phyloP scores from a whole-genome alignment of 2,888 invertebrate genomes.

The Exephanes ischioxanthus region DNA sequence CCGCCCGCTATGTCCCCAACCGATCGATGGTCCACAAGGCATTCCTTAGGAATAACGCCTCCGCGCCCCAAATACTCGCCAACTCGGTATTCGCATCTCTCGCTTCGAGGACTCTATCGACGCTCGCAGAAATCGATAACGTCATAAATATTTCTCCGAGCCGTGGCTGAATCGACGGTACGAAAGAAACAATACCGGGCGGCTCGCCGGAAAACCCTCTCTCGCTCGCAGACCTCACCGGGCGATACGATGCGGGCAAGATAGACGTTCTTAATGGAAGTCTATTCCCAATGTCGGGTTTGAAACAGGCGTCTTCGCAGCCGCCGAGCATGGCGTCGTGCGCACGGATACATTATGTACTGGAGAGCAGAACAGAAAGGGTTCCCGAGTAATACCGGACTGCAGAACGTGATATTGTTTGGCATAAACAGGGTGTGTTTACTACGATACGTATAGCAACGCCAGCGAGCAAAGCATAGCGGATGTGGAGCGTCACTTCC shows the following conservation, averaged over 20 bases:
- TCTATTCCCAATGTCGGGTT: no score
- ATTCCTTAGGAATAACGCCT: background rate
- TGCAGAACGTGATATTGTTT: constrained; percentile 33
- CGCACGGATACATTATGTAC: background rate
- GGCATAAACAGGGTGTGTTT: constrained; percentile 26
- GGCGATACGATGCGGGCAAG: no score
- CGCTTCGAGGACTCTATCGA: constrained; percentile 5
- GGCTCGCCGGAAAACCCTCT: no score
- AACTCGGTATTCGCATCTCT: background rate
- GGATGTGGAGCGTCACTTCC: constrained; percentile 42
- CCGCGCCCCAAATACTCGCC: background rate
- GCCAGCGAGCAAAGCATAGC: constrained; percentile 25
- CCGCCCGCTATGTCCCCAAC: background rate
- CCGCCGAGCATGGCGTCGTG: no score
- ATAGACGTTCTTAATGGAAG: no score
- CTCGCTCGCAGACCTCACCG: no score
- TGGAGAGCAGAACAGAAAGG: background rate
- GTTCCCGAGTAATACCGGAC: background rate
- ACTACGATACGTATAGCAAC: constrained; percentile 3
- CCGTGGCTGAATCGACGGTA: no score
- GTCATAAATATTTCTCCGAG: no score
- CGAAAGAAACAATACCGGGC: no score
- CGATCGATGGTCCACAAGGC: background rate
- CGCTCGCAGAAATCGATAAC: background rate
- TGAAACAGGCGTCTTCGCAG: background rate